Percentiles rank a stretch among this genome's conserved stretches.
phyloP scores from a whole-genome alignment of 2,888 invertebrate species.

The Drosophila aldrichi region DNA sequence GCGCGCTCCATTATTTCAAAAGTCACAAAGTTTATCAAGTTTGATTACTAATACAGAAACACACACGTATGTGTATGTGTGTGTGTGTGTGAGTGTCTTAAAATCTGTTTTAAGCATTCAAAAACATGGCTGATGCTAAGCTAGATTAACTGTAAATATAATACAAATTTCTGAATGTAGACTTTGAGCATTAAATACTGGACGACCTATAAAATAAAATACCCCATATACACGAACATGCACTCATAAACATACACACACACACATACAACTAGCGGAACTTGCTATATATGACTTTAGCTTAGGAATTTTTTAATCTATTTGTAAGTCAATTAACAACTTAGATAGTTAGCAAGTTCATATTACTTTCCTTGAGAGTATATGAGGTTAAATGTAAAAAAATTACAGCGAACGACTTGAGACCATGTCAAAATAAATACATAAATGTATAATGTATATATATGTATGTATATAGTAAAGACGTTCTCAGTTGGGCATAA shows the following conservation, averaged over 20 bases:
- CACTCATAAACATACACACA: background rate
- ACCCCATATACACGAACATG: background rate
- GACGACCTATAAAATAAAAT: background rate
- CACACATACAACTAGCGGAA: background rate
- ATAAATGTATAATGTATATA: background rate
- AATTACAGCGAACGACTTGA: background rate
- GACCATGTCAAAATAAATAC: background rate
- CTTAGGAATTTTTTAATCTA: background rate
- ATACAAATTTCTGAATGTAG: background rate
- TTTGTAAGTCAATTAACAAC: constrained; percentile 15
- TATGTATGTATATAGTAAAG: background rate
- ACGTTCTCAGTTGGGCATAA: background rate
- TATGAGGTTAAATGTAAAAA: constrained; percentile 1
- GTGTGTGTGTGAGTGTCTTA: background rate
- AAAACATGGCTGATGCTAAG: constrained; percentile 4
- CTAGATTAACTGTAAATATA: constrained; percentile 5
- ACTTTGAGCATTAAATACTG: constrained; percentile 7
- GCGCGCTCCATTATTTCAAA: constrained; percentile 26
- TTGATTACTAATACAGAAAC: constrained; percentile 49
- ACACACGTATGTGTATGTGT: background rate
- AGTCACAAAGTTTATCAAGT: constrained; percentile 72
- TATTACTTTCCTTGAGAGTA: background rate
- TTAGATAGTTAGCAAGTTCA: background rate
- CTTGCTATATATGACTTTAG: background rate
- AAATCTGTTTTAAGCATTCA: constrained; percentile 18